These are phyloP conservation scores for Periophthalmus magnuspinnatus DNA, from an alignment of 2,797 vertebrate genomes.

Conservation along the genomic window DNA sequence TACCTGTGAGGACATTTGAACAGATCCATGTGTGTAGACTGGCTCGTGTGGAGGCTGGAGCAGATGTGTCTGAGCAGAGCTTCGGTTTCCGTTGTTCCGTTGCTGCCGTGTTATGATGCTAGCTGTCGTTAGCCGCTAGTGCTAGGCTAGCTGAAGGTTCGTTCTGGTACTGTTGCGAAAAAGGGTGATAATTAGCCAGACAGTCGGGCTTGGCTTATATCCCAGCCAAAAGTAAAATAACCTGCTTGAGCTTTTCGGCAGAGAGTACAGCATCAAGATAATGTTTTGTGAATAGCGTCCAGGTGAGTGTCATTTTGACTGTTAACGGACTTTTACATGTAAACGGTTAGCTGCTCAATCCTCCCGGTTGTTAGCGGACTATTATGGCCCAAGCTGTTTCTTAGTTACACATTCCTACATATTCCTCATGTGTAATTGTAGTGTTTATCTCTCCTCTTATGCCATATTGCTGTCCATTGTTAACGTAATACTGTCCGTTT, in stretches of 20 bases:
- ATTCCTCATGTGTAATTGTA: constrained; percentile 33
- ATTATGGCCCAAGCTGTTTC: constrained; percentile 50
- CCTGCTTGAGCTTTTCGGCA: neutral
- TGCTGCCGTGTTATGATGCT: constrained; percentile 62
- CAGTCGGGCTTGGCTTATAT: constrained; percentile 22
- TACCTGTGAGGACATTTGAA: too few relatives aligned
- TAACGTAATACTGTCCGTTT: neutral
- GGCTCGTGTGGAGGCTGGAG: constrained; percentile 1
- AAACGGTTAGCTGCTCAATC: constrained; percentile 46
- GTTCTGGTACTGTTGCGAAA: constrained; percentile 44
- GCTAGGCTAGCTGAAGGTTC: constrained; percentile 45
- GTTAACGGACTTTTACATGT: constrained; percentile 42
- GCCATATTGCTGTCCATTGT: neutral
- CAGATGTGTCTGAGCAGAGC: constrained; percentile 20
- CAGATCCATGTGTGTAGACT: neutral
- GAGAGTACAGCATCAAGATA: constrained; percentile 10
- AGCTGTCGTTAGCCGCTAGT: constrained; percentile 55
- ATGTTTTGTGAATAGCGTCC: neutral
- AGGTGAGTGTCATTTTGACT: constrained; percentile 61
- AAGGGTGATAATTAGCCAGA: constrained; percentile 55
- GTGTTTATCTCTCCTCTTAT: neutral
- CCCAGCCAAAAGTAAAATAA: constrained; percentile 2
- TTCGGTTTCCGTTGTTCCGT: constrained; percentile 62
- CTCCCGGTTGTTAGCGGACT: constrained; percentile 46
- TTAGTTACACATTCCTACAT: constrained; percentile 53